These are phyloP conservation scores for Drosophila chauvacae DNA, from an alignment of 1,140 invertebrate genomes.

Conservation along the genomic window DNA sequence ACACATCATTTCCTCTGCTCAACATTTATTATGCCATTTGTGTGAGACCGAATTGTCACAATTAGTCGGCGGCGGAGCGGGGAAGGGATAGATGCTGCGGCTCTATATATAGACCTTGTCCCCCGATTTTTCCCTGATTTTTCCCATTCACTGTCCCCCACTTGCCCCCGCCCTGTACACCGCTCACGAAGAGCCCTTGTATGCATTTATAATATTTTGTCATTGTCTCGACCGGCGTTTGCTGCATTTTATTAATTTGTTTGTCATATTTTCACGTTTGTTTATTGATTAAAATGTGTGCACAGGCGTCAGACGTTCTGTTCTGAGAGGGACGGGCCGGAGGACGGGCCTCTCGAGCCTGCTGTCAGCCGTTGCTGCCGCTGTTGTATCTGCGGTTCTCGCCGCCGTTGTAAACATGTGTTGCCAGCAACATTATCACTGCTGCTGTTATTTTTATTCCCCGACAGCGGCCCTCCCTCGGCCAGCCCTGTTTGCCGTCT, in stretches of 20 bases:
- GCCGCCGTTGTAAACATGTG: constrained; percentile 71
- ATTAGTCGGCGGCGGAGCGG: constrained; percentile 49
- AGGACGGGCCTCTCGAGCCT: constrained; percentile 17
- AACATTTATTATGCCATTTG: constrained; percentile 78
- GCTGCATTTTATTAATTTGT: constrained; percentile 82
- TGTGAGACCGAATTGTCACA: constrained; percentile 73
- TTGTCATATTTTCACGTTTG: constrained; percentile 82
- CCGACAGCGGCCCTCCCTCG: constrained; percentile 4
- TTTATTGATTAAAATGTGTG: constrained; percentile 81
- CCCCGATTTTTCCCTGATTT: constrained; percentile 24
- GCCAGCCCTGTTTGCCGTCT: constrained; percentile 30
- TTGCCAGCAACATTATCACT: constrained; percentile 74
- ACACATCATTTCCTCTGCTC: constrained; percentile 73
- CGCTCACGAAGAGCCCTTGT: constrained; percentile 30
- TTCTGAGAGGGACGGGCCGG: not conserved
- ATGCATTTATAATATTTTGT: constrained; percentile 80
- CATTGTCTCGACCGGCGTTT: constrained; percentile 60
- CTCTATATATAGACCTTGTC: constrained; percentile 61
- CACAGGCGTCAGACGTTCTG: constrained; percentile 35
- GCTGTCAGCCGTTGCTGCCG: constrained; percentile 52
- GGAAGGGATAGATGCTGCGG: constrained; percentile 12
- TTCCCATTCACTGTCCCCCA: constrained; percentile 6
- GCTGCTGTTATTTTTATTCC: constrained; percentile 68
- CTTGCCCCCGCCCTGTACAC: constrained; percentile 2
- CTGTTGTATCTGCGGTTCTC: constrained; percentile 47